phyloP scores from a whole-genome alignment of 2,797 vertebrate genomes.

The Sphenopsis melanotis region DNA sequence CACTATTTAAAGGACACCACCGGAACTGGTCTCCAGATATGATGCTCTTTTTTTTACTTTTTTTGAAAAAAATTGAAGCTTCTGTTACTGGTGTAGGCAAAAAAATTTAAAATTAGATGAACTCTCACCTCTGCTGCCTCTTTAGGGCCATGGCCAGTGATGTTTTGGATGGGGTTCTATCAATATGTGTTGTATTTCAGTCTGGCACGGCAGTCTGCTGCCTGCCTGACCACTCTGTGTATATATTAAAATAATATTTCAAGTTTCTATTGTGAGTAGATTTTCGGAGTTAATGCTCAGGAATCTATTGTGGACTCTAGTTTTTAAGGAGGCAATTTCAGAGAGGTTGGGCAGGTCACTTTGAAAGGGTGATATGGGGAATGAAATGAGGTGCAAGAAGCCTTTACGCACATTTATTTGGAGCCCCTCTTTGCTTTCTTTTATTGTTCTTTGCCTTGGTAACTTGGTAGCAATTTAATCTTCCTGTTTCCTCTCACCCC shows the following conservation, averaged over 20 bases:
- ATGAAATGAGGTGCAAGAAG: background rate
- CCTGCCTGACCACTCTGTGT: background rate
- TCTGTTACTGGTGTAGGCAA: background rate
- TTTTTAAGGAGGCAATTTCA: background rate
- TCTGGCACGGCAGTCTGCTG: background rate
- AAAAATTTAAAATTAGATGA: background rate
- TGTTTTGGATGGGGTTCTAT: background rate
- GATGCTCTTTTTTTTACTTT: background rate
- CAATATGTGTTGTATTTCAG: background rate
- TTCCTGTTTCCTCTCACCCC: background rate
- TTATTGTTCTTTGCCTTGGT: background rate
- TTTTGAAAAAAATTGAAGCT: background rate
- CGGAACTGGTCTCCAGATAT: background rate
- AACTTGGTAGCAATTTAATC: background rate
- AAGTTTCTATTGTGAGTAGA: background rate
- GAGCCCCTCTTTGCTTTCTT: background rate
- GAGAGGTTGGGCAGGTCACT: background rate
- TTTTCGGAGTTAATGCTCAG: background rate
- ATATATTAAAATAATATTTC: background rate
- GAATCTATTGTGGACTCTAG: background rate
- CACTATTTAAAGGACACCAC: background rate
- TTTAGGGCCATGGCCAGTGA: fast-evolving
- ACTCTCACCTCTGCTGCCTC: background rate
- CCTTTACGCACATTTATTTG: background rate
- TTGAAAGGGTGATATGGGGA: background rate